Percentiles rank a stretch among this genome's conserved stretches.
phyloP scores from a whole-genome alignment of 2,113 vertebrate species.

The Corvus hawaiiensis region DNA sequence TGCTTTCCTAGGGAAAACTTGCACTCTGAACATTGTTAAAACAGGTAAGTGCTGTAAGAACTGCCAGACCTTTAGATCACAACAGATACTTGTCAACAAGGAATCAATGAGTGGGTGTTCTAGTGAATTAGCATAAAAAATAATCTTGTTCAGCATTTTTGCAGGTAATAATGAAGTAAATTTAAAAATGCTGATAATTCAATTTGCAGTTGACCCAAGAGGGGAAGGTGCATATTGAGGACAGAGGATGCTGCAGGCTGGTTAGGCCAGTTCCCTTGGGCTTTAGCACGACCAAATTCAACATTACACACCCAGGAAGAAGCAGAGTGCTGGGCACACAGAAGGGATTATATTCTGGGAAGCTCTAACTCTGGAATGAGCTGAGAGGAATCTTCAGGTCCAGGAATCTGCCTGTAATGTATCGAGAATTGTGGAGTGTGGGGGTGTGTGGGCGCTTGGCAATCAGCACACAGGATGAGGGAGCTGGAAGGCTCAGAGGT shows the following conservation, averaged over 20 bases:
- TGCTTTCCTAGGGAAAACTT: background rate
- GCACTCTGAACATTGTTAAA: background rate
- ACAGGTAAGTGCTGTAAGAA: background rate
- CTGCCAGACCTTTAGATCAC: background rate
- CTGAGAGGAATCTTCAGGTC: background rate
- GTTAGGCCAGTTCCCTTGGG: background rate
- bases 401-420: background rate
- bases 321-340: background rate
- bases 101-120: background rate
- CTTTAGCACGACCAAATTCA: background rate
- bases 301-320: background rate
- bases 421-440: background rate
- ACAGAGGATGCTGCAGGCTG: background rate
- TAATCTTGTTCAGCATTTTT: background rate
- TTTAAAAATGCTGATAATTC: background rate
- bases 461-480: background rate
- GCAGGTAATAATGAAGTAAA: background rate
- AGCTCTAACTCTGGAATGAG: background rate
- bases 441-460: background rate
- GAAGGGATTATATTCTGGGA: background rate
- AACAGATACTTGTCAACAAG: background rate
- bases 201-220: background rate
- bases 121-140: background rate
- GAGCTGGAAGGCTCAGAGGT: background rate
- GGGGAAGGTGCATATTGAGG: rapidly evolving